A percentile compares a stretch with the other conserved stretches of the same genome.
phyloP scores from a whole-genome alignment of 2,113 vertebrate species.

The Calyptommatus sinebrachiatus region DNA sequence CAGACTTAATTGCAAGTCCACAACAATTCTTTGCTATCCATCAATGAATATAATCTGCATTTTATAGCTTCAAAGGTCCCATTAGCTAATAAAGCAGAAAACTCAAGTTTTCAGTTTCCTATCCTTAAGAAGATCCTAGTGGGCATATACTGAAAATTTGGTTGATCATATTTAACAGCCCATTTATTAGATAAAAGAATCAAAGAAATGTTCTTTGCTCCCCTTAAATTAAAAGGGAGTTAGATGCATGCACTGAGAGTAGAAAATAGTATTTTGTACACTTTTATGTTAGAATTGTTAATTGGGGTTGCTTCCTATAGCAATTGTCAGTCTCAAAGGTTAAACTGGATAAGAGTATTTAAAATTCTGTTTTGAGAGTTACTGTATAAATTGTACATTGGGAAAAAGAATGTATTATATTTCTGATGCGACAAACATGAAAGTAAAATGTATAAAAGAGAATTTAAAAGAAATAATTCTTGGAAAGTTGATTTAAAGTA shows the following conservation, averaged over 20 bases:
- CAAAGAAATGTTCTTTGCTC: slow-evolving; percentile 46
- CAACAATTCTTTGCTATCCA: background rate
- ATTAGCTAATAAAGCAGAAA: background rate
- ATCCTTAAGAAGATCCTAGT: slow-evolving; percentile 26
- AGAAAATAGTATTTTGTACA: slow-evolving; percentile 32
- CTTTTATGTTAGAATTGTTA: slow-evolving; percentile 56
- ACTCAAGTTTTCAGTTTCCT: background rate
- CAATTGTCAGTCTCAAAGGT: slow-evolving; percentile 45
- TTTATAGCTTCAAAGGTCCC: background rate
- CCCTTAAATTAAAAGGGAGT: slow-evolving; percentile 53
- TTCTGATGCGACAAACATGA: background rate
- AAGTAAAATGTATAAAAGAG: background rate
- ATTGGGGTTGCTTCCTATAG: slow-evolving; percentile 54
- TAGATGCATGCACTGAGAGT: slow-evolving; percentile 51
- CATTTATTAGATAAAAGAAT: slow-evolving; percentile 49
- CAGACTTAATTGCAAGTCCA: background rate
- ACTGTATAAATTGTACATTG: background rate
- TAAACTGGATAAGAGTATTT: slow-evolving; percentile 36
- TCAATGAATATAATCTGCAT: background rate
- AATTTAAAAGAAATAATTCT: background rate
- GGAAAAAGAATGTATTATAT: background rate
- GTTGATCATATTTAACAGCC: slow-evolving; percentile 52
- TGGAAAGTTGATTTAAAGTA: background rate
- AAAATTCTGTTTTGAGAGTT: slow-evolving; percentile 22
- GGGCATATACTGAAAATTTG: slow-evolving; percentile 38